Evolutionary conservation across 2,113 vertebrate species (phyloP).

Genomic region (Labeo catla): DNA sequence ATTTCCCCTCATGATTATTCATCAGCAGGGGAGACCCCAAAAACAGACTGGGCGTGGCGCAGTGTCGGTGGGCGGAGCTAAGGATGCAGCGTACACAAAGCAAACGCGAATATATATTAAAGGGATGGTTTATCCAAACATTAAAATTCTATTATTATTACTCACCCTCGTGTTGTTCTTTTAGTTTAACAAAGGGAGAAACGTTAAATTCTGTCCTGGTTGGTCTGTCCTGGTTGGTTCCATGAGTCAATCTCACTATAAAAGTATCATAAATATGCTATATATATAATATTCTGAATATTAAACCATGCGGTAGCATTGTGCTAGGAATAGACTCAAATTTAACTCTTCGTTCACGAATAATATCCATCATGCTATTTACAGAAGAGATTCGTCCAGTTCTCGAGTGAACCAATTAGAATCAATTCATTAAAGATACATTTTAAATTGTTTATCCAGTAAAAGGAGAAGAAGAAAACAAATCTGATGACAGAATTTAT

Average conservation of each 20-base stretch:
- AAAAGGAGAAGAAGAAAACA: too few species aligned
- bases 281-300: not conserved
- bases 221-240: too few species aligned
- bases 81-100: not conserved
- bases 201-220: not conserved
- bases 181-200: not conserved
- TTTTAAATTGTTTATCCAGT: not conserved
- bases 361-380: not conserved
- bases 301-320: not conserved
- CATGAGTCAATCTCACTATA: not conserved
- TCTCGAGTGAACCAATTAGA: not conserved
- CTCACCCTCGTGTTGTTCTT: not conserved
- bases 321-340: not conserved
- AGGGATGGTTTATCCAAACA: not conserved
- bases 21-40: slow-evolving; percentile 50
- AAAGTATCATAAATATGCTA: not conserved
- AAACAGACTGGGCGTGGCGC: slow-evolving; percentile 51
- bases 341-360: not conserved
- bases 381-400: not conserved
- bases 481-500: not conserved
- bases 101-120: not conserved
- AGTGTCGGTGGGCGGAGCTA: slow-evolving; percentile 6
- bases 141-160: not conserved
- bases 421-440: not conserved
- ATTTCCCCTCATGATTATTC: slow-evolving; percentile 50